Evolutionary conservation across 30 jellyfish, hydroid and myxozoan species (phyloP), one percentile per base, ranked within the genome.

Genomic region (Chrysaora quinquecirrha): DNA sequence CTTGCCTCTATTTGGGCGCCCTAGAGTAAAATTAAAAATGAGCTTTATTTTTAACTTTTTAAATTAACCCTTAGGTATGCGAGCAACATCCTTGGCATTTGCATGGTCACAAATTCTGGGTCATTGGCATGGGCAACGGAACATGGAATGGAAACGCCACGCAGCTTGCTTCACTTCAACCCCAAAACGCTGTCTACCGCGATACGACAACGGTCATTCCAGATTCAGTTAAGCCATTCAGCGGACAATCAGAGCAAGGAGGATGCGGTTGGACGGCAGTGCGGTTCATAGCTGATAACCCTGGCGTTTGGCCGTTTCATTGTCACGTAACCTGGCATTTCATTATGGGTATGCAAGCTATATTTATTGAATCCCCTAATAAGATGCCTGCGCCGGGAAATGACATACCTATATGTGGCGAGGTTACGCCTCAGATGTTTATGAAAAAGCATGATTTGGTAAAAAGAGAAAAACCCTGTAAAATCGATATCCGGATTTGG

Each of bases 301-400:
- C 92, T 0, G 92, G 92, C 20, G 92, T 82, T 10, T 82, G 92
- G 92, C 80, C 92, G 22, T 43, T 82, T 27, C 92, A 82, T 70
- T 82, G 92, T 28, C 92, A 82, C 47, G 85, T 82, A 6, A 82
- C 85, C 35, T 82, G 92, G 92, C 92, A 82, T 54, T 54, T 70
- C 47, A 35, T 82, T 1, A 82, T 82, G 92, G 92, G 92, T 12
- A 82, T 82, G 92, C 92, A 82, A 14, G 73, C 66, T 1, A 69
- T 82, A 16, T 70, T 82, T 27, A 18, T 82, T 9, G 92, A 82
- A 52, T 52, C 92, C 68, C 9, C 72, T 0, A 48, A 35, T 30
- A 24, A 31, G 48, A 67, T 82, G 71, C 92, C 85, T 1, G 64
- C 60, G 48, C 92, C 92, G 23, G 85, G 85, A 10, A 67, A 61